These are phyloP conservation scores for Takifugu ocellatus DNA, from an alignment of 2,797 vertebrate species.

Conservation along the genomic window DNA sequence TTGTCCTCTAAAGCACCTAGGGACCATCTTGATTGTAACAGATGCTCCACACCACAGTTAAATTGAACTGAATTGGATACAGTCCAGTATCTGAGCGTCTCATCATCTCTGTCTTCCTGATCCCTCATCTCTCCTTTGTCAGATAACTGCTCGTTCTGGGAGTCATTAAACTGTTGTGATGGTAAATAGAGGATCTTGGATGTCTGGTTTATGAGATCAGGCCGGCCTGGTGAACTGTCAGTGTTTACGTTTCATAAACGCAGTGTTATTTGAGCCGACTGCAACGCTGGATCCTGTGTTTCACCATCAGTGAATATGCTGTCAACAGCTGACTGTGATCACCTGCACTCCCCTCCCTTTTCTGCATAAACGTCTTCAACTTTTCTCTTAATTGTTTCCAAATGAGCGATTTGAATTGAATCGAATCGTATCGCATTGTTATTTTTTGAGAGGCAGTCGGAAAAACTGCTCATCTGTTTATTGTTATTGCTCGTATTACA, in stretches of 20 bases:
- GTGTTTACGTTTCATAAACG: conserved; percentile 79
- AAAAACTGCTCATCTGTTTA: conserved; percentile 64
- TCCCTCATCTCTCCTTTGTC: conserved; percentile 13
- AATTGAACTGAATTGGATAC: too few relatives aligned
- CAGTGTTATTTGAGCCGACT: conserved; percentile 67
- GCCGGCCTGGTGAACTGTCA: conserved; percentile 69
- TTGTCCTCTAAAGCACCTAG: background rate
- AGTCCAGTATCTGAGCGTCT: conserved; percentile 3
- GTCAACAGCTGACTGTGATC: conserved; percentile 35
- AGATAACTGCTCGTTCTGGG: conserved; percentile 32
- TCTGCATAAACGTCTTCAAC: conserved; percentile 47
- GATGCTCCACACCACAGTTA: too few relatives aligned
- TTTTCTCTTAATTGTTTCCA: conserved; percentile 54
- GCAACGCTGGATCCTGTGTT: conserved; percentile 62
- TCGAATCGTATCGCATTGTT: conserved; percentile 38
- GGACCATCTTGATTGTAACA: background rate
- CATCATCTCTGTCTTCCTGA: conserved; percentile 11
- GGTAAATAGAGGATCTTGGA: conserved; percentile 47
- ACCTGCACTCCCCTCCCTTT: conserved; percentile 7
- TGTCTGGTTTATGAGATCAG: conserved; percentile 62
- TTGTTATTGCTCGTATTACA: conserved; percentile 67
- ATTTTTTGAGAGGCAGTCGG: conserved; percentile 54
- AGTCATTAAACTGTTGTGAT: conserved; percentile 42
- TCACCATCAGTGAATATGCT: conserved; percentile 41
- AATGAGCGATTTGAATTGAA: conserved; percentile 52